phyloP scores from a whole-genome alignment of 1,140 invertebrate genomes.

The Pachyrhynchus sulphureomaculatus region DNA sequence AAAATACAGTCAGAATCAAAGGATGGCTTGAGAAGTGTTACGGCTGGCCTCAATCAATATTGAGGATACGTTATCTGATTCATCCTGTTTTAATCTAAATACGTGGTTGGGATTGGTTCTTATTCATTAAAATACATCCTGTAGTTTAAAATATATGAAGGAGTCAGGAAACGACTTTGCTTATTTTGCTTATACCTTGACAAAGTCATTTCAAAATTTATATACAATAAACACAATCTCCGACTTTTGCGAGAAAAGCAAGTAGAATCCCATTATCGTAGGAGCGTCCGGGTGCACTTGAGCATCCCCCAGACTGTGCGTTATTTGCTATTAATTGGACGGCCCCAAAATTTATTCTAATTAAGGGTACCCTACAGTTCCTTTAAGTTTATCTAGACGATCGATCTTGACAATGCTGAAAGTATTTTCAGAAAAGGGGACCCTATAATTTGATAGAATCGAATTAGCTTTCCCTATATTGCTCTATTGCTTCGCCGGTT shows the following conservation, averaged over 20 bases:
- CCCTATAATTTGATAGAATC: constrained; percentile 16
- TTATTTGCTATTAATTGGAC: constrained; percentile 42
- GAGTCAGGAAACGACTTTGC: too few species aligned
- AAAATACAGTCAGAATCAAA: too few species aligned
- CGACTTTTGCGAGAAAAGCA: constrained; percentile 15
- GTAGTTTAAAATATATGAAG: too few species aligned
- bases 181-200: too few species aligned
- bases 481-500: neutral
- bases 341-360: constrained; percentile 44
- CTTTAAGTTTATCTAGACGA: constrained; percentile 34
- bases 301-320: constrained; percentile 12
- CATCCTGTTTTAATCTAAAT: too few species aligned
- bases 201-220: too few species aligned
- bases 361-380: constrained; percentile 32
- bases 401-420: constrained; percentile 23
- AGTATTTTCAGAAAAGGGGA: neutral
- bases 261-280: constrained; percentile 12
- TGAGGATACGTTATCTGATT: too few species aligned
- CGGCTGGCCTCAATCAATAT: too few species aligned
- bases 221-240: too few species aligned
- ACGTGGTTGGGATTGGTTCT: too few species aligned
- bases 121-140: too few species aligned
- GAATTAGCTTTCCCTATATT: constrained; percentile 19
- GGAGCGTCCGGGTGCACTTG: constrained; percentile 6
- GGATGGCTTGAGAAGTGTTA: too few species aligned